phyloP scores from a whole-genome alignment of 2,888 invertebrate species.

The Crioceris asparagi region DNA sequence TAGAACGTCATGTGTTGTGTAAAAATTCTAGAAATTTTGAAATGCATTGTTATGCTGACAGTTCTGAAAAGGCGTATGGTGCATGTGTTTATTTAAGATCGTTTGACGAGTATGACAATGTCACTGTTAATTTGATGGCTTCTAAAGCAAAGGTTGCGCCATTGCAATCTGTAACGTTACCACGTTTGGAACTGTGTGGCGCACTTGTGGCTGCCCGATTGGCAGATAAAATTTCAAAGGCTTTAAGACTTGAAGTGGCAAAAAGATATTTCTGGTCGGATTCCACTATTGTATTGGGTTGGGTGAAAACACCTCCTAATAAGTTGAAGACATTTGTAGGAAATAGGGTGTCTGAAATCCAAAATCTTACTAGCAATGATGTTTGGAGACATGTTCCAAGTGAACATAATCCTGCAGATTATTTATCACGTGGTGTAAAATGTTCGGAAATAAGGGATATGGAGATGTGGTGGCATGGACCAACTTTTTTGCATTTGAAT shows the following conservation, averaged over 20 bases:
- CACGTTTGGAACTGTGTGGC: conserved; percentile 14
- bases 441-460: conserved; percentile 8
- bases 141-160: conserved; percentile 12
- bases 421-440: conserved; percentile 11
- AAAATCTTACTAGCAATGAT: conserved; percentile 7
- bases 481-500: conserved; percentile 6
- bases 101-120: neutral
- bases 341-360: conserved; percentile 16
- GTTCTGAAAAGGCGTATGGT: conserved; percentile 11
- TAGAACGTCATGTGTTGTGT: conserved; percentile 13
- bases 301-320: conserved; percentile 13
- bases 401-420: conserved; percentile 16
- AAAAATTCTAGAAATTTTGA: conserved; percentile 3
- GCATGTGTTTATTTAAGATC: conserved; percentile 9
- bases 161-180: conserved; percentile 12
- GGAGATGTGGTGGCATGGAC: conserved; percentile 17
- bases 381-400: conserved; percentile 16
- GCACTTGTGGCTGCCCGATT: conserved; percentile 11
- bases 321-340: conserved; percentile 16
- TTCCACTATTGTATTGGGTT: conserved; percentile 17
- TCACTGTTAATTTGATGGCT: conserved; percentile 4
- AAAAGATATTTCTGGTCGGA: conserved; percentile 15
- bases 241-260: conserved; percentile 4
- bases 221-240: conserved; percentile 8
- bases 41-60: neutral